A percentile compares a stretch with the other conserved stretches of the same genome.
These are phyloP conservation scores for Ptychoptera albimana DNA, from an alignment of 2,888 invertebrate genomes.

Conservation along the genomic window DNA sequence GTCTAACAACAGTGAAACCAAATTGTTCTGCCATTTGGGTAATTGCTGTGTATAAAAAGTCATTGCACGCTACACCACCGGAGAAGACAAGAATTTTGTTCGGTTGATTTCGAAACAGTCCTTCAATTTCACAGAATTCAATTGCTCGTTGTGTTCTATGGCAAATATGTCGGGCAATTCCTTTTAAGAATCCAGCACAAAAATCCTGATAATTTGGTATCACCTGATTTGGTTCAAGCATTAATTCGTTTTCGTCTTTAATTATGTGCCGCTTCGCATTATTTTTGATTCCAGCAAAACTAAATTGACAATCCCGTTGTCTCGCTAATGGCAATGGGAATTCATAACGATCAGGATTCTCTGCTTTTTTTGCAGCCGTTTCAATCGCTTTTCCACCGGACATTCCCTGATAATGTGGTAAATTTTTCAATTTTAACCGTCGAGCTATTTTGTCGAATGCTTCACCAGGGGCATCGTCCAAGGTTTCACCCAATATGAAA, in stretches of 20 bases:
- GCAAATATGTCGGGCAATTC: slow-evolving; percentile 60
- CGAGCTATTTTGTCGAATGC: slow-evolving; percentile 86
- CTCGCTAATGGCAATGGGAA: slow-evolving; percentile 49
- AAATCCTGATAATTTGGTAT: slow-evolving; percentile 64
- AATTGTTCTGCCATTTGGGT: slow-evolving; percentile 45
- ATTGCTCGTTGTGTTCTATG: slow-evolving; percentile 73
- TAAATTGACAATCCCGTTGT: slow-evolving; percentile 73
- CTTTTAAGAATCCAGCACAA: slow-evolving; percentile 71
- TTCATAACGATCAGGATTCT: slow-evolving; percentile 44
- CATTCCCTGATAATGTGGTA: slow-evolving; percentile 52
- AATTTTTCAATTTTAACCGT: slow-evolving; percentile 62
- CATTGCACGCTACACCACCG: slow-evolving; percentile 93
- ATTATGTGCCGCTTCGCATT: slow-evolving; percentile 37
- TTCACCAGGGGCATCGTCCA: slow-evolving; percentile 88
- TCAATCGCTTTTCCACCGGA: slow-evolving; percentile 82
- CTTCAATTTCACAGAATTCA: slow-evolving; percentile 44
- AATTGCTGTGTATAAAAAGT: slow-evolving; percentile 58
- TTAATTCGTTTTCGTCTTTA: slow-evolving; percentile 39
- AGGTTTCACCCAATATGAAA: slow-evolving; percentile 55
- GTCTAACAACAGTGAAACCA: slow-evolving; percentile 51
- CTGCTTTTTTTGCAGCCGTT: slow-evolving; percentile 49
- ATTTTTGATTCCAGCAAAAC: slow-evolving; percentile 71
- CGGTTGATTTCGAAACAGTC: slow-evolving; percentile 39
- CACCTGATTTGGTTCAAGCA: slow-evolving; percentile 45
- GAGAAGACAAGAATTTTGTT: slow-evolving; percentile 56